phyloP scores from a whole-genome alignment of 2,888 invertebrate species.

The Sinohyriopsis cumingii region DNA sequence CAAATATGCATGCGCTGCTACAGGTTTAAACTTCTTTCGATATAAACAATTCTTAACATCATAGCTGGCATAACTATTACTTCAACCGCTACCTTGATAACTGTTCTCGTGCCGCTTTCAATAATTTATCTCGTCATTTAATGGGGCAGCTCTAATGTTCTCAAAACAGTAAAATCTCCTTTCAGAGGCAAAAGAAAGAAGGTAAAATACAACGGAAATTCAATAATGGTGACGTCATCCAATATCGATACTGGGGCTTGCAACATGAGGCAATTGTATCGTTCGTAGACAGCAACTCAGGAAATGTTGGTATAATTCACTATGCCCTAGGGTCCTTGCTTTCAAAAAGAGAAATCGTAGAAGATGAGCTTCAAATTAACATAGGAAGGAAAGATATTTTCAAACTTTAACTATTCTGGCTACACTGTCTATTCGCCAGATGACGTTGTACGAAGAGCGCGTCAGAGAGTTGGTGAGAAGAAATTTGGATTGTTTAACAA shows the following conservation, averaged over 20 bases:
- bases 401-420: conserved; percentile 8
- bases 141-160: too few species aligned
- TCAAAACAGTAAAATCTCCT: conserved; percentile 9
- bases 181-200: conserved; percentile 12
- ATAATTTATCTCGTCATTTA: too few species aligned
- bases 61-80: too few species aligned
- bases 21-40: too few species aligned
- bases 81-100: too few species aligned
- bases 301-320: conserved; percentile 14
- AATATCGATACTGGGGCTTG: conserved; percentile 2
- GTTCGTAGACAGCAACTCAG: conserved; percentile 6
- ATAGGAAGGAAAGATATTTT: conserved; percentile 1
- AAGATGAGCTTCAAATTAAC: conserved; percentile 12
- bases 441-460: conserved; percentile 18
- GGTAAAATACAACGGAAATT: conserved; percentile 5
- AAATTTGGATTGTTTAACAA: conserved; percentile 19
- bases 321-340: conserved; percentile 9
- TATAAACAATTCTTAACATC: too few species aligned
- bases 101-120: too few species aligned
- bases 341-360: conserved; percentile 10
- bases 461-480: conserved; percentile 21
- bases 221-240: conserved; percentile 15
- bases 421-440: conserved; percentile 11
- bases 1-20: too few species aligned
- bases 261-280: conserved; percentile 18